A percentile compares a stretch with the other conserved stretches of the same genome.
Evolutionary conservation across 2,113 vertebrate species (phyloP).

Genomic region (Atherinomorus stipes): DNA sequence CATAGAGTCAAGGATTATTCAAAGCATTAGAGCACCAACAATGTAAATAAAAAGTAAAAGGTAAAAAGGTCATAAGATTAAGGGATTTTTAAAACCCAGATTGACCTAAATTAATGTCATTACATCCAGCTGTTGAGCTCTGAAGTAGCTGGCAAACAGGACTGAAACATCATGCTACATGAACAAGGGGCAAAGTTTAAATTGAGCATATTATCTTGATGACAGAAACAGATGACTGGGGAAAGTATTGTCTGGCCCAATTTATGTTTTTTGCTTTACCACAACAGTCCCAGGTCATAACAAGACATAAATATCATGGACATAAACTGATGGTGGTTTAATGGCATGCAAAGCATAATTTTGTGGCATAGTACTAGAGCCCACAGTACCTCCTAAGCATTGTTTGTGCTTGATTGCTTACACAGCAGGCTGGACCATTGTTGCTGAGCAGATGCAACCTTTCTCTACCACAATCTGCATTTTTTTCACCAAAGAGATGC

Average conservation of each 20-base stretch:
- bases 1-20: background rate
- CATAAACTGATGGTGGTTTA: constrained; percentile 2
- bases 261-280: no score
- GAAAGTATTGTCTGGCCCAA: no score
- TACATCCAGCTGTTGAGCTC: background rate
- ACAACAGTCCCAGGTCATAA: background rate
- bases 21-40: background rate
- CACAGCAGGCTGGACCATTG: constrained; percentile 27
- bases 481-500: constrained; percentile 26
- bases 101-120: no score
- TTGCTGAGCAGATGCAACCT: constrained; percentile 42
- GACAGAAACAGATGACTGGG: no score
- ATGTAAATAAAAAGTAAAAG: background rate
- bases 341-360: constrained; percentile 19
- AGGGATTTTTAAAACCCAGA: no score
- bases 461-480: constrained; percentile 27
- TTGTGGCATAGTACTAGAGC: constrained; percentile 13
- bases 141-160: background rate
- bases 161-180: background rate
- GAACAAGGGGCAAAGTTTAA: background rate
- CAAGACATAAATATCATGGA: constrained; percentile 8
- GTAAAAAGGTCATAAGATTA: background rate
- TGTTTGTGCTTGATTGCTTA: constrained; percentile 47
- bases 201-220: background rate
- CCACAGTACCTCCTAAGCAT: constrained; percentile 20